Conservation (phyloP, 2,888 invertebrate species). For the Blastobasis lacticolella region DNA sequence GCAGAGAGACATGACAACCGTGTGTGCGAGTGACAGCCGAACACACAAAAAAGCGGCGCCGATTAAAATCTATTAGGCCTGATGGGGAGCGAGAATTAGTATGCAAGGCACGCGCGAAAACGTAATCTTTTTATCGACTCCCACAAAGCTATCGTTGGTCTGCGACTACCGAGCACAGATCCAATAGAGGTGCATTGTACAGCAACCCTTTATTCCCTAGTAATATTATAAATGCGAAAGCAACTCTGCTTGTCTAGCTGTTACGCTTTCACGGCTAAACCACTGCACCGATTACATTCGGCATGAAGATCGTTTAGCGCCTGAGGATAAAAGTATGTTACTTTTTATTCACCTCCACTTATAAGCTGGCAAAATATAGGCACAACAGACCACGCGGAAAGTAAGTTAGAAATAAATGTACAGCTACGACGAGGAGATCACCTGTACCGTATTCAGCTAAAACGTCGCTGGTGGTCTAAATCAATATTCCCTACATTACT, state of each 20-base stretch:
- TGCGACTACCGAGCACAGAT: conserved; percentile 32
- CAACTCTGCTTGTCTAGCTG: neutral
- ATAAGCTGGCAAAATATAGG: too few relatives aligned
- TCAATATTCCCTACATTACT: too few relatives aligned
- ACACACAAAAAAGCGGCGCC: conserved; percentile 15
- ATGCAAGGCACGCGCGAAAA: conserved; percentile 67
- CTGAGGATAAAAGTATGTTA: too few relatives aligned
- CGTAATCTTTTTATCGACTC: conserved; percentile 66
- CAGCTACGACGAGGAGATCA: too few relatives aligned
- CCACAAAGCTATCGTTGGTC: conserved; percentile 47
- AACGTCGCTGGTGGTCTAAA: too few relatives aligned
- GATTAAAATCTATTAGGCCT: conserved; percentile 69
- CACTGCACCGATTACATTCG: neutral
- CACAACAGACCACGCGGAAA: too few relatives aligned
- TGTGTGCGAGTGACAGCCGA: conserved; percentile 7
- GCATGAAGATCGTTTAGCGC: neutral
- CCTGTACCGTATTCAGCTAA: too few relatives aligned
- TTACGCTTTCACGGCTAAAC: neutral
- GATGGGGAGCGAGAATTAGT: conserved; percentile 57
- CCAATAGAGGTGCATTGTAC: conserved; percentile 5
- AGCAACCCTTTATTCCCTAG: neutral
- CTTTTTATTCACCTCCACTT: too few relatives aligned
- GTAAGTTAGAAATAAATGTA: too few relatives aligned
- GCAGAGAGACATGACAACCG: conserved; percentile 4
- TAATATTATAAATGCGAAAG: neutral